Conservation (phyloP, 2,113 vertebrate species). For the Dasypus novemcinctus region DNA sequence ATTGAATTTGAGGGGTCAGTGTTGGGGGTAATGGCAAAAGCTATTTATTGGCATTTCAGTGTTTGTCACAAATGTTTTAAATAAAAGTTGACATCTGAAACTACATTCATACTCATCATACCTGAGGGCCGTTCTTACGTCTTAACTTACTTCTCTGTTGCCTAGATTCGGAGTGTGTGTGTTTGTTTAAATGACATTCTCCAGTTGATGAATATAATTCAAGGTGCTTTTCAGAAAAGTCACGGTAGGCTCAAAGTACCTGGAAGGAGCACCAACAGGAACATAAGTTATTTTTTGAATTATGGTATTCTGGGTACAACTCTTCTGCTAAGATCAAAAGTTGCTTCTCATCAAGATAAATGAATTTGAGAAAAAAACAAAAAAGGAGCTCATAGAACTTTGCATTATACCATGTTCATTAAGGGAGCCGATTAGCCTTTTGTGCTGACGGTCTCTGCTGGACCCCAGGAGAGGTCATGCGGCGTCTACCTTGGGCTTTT, state of each 20-base stretch:
- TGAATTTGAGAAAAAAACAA: neutral
- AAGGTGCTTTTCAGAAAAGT: neutral
- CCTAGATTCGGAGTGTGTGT: neutral
- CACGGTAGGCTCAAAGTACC: neutral
- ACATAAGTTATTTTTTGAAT: neutral
- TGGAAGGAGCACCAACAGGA: neutral
- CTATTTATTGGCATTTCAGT: neutral
- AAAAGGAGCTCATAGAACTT: neutral
- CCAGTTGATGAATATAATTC: neutral
- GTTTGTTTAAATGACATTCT: neutral
- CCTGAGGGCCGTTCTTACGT: neutral
- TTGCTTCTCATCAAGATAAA: neutral
- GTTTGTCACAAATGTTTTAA: neutral
- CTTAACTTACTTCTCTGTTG: neutral
- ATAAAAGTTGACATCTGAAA: neutral
- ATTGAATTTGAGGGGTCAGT: neutral
- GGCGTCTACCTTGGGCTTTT: neutral
- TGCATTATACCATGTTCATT: rapidly evolving
- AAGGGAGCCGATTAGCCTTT: neutral
- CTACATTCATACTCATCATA: neutral
- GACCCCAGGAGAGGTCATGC: rapidly evolving
- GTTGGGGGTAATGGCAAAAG: neutral
- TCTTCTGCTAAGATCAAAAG: neutral
- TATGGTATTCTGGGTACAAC: rapidly evolving
- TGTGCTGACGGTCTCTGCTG: neutral